Evolutionary conservation across 2,113 vertebrate genomes (phyloP), one percentile per base, ranked within the genome.

Genomic region (Podarcis cretensis): DNA sequence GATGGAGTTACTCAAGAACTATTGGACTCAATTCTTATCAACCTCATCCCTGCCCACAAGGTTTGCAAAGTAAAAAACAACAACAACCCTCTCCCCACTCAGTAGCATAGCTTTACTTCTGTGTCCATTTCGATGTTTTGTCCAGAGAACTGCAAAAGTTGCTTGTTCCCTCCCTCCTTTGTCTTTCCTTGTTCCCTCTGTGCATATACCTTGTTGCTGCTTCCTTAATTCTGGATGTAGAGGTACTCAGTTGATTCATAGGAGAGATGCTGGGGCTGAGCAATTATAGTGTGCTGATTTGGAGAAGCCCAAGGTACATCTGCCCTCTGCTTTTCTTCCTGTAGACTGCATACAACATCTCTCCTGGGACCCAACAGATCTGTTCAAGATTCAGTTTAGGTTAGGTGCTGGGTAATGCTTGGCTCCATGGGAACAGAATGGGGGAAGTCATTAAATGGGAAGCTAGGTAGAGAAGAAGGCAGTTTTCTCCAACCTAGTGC

Each of bases 11-110:
- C 99, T 92, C 99, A 99, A 94, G 99, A 99, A 96, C 96, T 99
- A 94, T 94, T 99, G 96, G 99, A 99, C 93, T 99, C 98, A 81
- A 99, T 99, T 96, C 98, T 99, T 94, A 99, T 99, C 91, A 99
- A 99, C 97, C 98, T 99, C 96, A 99, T 99, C 89, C 98, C 99
- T 95, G 98, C 99, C 95, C 99, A 99, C 97, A 99, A 99, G 98
- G 98, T 98, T 87, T 95, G 97, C 88, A 91, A 89, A 92, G 1
- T 82, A 57, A 88, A 65, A 65, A 93, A 90, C 63, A 27, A 54
- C 4, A 7, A 48, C 30, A 13, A 3, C 8, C 37, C 32, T 12
- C 4, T 16, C 32, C 30, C 27, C 13, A 40, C 20, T 71, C 27
- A 68, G 16, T 43, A 69, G 48, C 7, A 18, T 0, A 81, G 21